phyloP scores from a whole-genome alignment of 2,797 vertebrate species.

The Ptychadena robeensis region DNA sequence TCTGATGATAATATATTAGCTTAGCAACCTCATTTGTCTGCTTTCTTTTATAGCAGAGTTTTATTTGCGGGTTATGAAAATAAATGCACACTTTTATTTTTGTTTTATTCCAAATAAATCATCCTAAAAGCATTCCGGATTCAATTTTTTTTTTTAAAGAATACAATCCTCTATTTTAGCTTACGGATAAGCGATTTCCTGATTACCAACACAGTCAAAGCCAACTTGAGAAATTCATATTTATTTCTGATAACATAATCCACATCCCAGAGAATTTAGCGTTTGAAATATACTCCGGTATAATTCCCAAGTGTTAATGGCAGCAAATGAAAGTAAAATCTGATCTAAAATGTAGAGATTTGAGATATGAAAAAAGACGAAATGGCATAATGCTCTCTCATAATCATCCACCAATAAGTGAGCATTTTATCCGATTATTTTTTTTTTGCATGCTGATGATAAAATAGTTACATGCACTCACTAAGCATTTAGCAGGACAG shows the following conservation, averaged over 20 bases:
- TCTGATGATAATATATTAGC: slow-evolving; percentile 63
- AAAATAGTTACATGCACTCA: slow-evolving; percentile 66
- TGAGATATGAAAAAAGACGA: slow-evolving; percentile 63
- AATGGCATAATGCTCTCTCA: slow-evolving; percentile 69
- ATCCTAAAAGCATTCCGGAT: slow-evolving; percentile 74
- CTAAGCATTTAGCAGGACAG: slow-evolving; percentile 59
- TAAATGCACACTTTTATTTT: slow-evolving; percentile 48
- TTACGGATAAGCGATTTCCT: slow-evolving; percentile 73
- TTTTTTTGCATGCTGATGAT: slow-evolving; percentile 66
- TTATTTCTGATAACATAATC: slow-evolving; percentile 75
- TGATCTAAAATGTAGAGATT: slow-evolving; percentile 72
- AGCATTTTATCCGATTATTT: slow-evolving; percentile 71
- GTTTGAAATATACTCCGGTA: slow-evolving; percentile 65
- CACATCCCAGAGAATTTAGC: slow-evolving; percentile 67
- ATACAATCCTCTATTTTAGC: slow-evolving; percentile 72
- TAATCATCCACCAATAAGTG: slow-evolving; percentile 71
- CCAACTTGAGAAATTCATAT: slow-evolving; percentile 70
- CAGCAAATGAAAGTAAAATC: slow-evolving; percentile 68
- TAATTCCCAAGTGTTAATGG: slow-evolving; percentile 72
- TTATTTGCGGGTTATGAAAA: slow-evolving; percentile 68
- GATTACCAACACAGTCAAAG: slow-evolving; percentile 67
- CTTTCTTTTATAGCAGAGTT: slow-evolving; percentile 56
- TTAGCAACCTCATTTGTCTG: slow-evolving; percentile 45
- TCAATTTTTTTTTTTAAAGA: slow-evolving; percentile 68
- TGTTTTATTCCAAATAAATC: slow-evolving; percentile 72